Base-by-base conservation (phyloP, 2,113 vertebrate species). In the Aramus guarauna region DNA sequence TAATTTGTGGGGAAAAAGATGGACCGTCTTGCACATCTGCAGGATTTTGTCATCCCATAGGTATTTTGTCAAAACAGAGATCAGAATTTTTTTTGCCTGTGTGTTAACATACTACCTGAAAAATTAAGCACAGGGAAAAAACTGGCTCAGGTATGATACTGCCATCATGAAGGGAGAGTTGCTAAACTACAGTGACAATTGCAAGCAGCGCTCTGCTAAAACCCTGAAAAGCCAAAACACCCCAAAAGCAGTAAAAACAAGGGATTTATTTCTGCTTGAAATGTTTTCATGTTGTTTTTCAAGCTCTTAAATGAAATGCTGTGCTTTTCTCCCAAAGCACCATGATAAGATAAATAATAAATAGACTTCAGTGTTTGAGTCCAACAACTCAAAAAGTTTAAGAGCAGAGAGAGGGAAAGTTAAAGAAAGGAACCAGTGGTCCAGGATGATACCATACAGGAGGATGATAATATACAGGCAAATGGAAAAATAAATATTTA, bases 341-440 rank as follows among this genome's bases (percentile, higher is more conserved):
- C 58, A 8, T 5, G 23, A 26, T 78, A 82, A 90, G 87, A 94
- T 90, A 74, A 96, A 93, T 92, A 94, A 90, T 88, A 80, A 83
- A 94, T 50, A 59, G 22, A 41, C 32, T 50, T 58, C 75, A 83
- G 48, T 1, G 0, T 79, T 52, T 88, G 60, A 93, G 71, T 15
- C 48, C 50, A 76, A 68, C 48, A 68, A 48, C 34, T 23, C 39
- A 32, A 53, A 36, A 88, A 69, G 21, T 79, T 91, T 56, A 88
- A 73, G n/a, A 45, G 11, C 62, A 82, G 62, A 68, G 43, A 75
- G 20, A 47, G 23, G 6, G 48, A 81, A 89, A 47, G 55, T 10
- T 62, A 58, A 86, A 78, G 47, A 89, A 89, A 72, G 52, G 14
- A 64, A 24, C 12, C 0, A 3, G 9, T 55, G n/a, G 66, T 75